phyloP scores from a whole-genome alignment of 2,888 invertebrate genomes.

The Mamestra brassicae region DNA sequence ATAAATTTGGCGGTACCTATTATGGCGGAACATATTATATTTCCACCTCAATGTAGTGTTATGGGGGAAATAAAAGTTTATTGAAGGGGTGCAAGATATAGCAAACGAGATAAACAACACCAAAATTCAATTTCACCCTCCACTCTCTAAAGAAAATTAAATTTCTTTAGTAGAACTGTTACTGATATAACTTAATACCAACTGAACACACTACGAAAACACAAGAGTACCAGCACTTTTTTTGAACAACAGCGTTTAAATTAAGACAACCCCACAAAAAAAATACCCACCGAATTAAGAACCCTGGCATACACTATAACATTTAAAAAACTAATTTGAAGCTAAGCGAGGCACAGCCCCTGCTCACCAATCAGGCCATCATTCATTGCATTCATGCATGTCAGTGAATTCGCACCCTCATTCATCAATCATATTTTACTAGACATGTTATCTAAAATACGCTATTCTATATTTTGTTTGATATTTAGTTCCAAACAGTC shows the following conservation, averaged over 20 bases:
- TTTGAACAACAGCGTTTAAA: no score
- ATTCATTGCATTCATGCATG: neutral
- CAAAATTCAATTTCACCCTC: no score
- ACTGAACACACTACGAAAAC: neutral
- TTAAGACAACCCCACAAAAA: no score
- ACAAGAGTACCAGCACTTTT: no score
- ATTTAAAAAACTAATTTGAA: neutral
- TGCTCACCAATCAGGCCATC: neutral
- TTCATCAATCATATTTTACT: slow-evolving; percentile 9
- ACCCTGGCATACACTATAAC: no score
- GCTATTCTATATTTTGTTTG: no score
- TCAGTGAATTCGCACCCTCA: neutral
- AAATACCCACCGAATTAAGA: no score
- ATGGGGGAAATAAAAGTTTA: neutral
- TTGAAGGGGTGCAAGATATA: neutral
- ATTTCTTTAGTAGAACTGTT: neutral
- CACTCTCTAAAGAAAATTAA: neutral
- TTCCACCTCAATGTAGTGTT: neutral
- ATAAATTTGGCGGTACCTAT: neutral
- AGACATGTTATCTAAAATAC: neutral
- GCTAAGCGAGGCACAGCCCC: neutral
- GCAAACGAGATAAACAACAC: neutral
- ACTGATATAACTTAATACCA: neutral
- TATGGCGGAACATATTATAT: neutral
- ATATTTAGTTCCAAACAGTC: neutral